These are phyloP conservation scores for Cyclargus thomasi DNA, from an alignment of 1,140 invertebrate genomes.

Conservation along the genomic window DNA sequence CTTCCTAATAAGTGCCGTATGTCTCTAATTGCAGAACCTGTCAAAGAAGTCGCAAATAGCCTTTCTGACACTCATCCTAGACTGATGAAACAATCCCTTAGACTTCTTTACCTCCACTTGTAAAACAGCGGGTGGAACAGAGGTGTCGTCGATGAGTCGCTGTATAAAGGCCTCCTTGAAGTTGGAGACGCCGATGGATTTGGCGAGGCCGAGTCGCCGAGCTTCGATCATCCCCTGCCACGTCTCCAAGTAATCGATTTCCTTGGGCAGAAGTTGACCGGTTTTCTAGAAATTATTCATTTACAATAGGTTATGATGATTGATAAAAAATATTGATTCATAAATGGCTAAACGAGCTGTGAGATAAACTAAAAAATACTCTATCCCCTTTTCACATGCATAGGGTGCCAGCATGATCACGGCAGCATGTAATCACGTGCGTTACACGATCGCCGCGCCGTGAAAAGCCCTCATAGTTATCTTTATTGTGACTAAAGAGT, in stretches of 20 bases:
- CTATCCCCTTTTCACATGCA: no score
- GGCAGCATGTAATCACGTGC: no score
- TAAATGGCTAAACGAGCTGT: background rate
- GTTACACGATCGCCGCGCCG: no score
- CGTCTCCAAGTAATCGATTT: slow-evolving; percentile 79
- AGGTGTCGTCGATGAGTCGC: slow-evolving; percentile 76
- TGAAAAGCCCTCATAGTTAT: no score
- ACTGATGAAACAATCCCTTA: no score
- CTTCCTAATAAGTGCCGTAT: no score
- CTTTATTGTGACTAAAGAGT: no score
- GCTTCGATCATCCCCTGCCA: slow-evolving; percentile 85
- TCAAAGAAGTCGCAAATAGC: no score
- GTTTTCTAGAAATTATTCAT: background rate
- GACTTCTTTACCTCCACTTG: slow-evolving; percentile 66
- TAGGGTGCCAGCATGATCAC: no score
- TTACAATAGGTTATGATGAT: no score
- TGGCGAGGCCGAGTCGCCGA: slow-evolving; percentile 79
- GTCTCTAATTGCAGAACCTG: no score
- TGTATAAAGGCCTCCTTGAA: slow-evolving; percentile 88
- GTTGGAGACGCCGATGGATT: slow-evolving; percentile 91
- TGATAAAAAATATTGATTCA: slow-evolving; percentile 69
- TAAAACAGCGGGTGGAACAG: slow-evolving; percentile 68
- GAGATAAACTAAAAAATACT: background rate
- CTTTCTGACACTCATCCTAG: no score
- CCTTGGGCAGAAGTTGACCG: slow-evolving; percentile 23